Evolutionary conservation across 2,797 vertebrate genomes (phyloP), one percentile per base, ranked within the genome.

Genomic region (Aselliscus stoliczkanus): DNA sequence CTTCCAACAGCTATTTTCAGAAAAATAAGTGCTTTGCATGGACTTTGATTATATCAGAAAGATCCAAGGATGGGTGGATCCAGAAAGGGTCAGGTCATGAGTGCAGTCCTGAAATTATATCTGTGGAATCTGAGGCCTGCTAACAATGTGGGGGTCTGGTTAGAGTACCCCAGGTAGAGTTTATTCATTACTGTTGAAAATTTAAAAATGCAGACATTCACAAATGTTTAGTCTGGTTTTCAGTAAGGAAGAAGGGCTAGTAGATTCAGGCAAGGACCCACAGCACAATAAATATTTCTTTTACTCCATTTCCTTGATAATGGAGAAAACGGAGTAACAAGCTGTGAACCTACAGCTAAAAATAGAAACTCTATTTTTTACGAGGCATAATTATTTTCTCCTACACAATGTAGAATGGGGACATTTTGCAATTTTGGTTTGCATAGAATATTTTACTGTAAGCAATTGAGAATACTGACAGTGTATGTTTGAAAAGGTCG

Each of bases 1-100:
- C 94, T 98, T 98, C 97, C 98, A 98, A 95, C 95, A 97, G 84
- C 11, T 97, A 98, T 97, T 95, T 97, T 97, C 94, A 97, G 95
- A 95, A 92, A 82, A 96, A 93, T 79, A 95, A 97, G 56, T 90
- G 10, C 54, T 97, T 98, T 97, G 97, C 95, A 94, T 84, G 95
- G 96, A 96, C 50, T 1, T 0, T 72, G 93, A 95, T 96, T 97
- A 12, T 97, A 96, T 97, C 90, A 96, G 97, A 97, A 98, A 97
- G 84, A 98, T 92, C 56, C 85, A 73, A 85, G 97, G 94, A 97
- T 97, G 97, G 96, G 96, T 80, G 95, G 23, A 92, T 94, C 95
- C 96, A 93, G 92, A 97, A 98, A 15, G 98, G 95, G 97, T 97
- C 90, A 97, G 95, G 84, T 81, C 77, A 65, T 27, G 52, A 97